These are phyloP conservation scores for Gymnocheta viridis DNA, from an alignment of 2,888 invertebrate genomes.

Conservation along the genomic window DNA sequence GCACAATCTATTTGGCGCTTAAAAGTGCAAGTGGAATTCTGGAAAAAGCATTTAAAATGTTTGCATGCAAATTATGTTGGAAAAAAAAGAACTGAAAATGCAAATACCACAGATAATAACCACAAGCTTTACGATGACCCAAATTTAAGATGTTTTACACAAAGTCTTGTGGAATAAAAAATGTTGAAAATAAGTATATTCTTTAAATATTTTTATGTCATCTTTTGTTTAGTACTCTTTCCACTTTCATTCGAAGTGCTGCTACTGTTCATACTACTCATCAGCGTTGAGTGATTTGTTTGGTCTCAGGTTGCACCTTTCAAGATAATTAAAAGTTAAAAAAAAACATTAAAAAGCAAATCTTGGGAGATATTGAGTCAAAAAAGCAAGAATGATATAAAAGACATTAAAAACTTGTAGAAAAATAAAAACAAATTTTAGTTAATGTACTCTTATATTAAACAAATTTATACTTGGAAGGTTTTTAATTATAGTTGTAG, in stretches of 20 bases:
- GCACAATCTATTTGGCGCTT: conserved; percentile 20
- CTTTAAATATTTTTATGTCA: conserved; percentile 7
- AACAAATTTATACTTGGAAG: conserved; percentile 3
- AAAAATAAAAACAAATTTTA: background rate
- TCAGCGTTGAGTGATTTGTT: conserved; percentile 76
- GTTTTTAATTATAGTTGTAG: conserved; percentile 8
- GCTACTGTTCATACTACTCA: conserved; percentile 58
- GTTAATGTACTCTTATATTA: conserved; percentile 14
- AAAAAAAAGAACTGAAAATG: background rate
- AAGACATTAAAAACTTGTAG: background rate
- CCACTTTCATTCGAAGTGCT: conserved; percentile 29
- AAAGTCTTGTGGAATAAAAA: conserved; percentile 12
- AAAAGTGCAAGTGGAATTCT: conserved; percentile 35
- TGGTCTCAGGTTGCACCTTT: conserved; percentile 79
- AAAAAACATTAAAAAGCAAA: conserved; percentile 67
- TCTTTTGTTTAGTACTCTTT: conserved; percentile 28
- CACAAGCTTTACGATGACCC: conserved; percentile 58
- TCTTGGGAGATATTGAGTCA: conserved; percentile 56
- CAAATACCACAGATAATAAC: conserved; percentile 39
- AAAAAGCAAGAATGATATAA: background rate
- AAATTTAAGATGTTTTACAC: conserved; percentile 47
- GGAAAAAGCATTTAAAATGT: background rate
- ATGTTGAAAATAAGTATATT: background rate
- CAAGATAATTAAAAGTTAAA: conserved; percentile 81
- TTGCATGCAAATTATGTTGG: conserved; percentile 9